These are phyloP conservation scores for Temnopleurus reevesii DNA, from an alignment of 53 echinoderm and acorn worm species.

Conservation along the genomic window DNA sequence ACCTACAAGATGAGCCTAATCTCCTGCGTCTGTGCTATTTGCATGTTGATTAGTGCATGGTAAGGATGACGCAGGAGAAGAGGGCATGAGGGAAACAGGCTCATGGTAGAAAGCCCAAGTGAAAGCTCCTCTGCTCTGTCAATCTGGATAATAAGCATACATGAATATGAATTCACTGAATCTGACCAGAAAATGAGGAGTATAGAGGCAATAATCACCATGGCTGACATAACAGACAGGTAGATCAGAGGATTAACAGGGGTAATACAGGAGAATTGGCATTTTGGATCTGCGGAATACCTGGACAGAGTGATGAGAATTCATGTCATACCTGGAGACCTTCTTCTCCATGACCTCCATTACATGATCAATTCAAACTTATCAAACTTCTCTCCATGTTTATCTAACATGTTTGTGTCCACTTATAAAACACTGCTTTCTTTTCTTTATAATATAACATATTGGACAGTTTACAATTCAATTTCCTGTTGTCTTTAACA, in stretches of 20 bases:
- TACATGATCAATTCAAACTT: neutral
- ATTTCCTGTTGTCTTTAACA: too few relatives aligned
- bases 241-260: neutral
- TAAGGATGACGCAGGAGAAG: neutral
- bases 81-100: constrained; percentile 34
- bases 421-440: too few relatives aligned
- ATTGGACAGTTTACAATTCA: too few relatives aligned
- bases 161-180: constrained; percentile 13
- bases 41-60: constrained; percentile 25
- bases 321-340: constrained; percentile 19
- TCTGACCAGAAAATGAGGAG: constrained; percentile 17
- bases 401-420: neutral
- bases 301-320: neutral
- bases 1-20: neutral
- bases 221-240: neutral
- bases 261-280: neutral
- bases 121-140: constrained; percentile 13
- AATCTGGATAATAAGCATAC: constrained; percentile 40
- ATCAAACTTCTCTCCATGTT: neutral
- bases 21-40: constrained; percentile 22
- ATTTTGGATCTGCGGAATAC: neutral
- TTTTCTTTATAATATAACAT: too few relatives aligned
- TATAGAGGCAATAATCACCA: neutral
- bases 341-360: neutral
- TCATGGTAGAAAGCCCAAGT: constrained; percentile 12